Evolutionary conservation across 2,113 vertebrate species (phyloP), one percentile per base, ranked within the genome.

Genomic region (Catagonus wagneri): DNA sequence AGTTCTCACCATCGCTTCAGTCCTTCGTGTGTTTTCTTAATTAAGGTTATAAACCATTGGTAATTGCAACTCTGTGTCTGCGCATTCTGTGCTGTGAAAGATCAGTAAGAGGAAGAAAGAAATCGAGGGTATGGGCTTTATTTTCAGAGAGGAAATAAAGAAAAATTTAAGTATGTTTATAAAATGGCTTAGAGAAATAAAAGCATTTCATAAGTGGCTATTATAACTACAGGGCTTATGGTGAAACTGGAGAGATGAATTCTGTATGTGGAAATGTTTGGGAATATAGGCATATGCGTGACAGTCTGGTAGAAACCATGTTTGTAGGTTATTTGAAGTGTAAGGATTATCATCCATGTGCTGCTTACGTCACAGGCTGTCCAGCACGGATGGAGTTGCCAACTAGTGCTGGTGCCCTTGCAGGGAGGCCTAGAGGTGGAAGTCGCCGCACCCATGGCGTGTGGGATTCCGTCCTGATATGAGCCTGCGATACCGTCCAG

Each of bases 131-230:
- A 34, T 58, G 9, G 29, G 1, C 7, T 72, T 4, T 66, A 50
- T 95, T 84, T 54, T 94, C 3, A 29, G 71, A 36, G 12, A 71
- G 36, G 74, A 76, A 81, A 79, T 58, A 68, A 58, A 71, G 17
- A 91, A 66, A 83, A 74, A 14, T 22, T 7, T 50, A 89, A 94
- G 81, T 92, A 36, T 15, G 60, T 81, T 96, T 63, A 76, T 56
- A 84, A 69, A 90, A 61, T 93, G 19, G 19, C 10, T 65, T 69
- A 3, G 13, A 75, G n/a, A 93, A 75, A 79, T 76, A 88, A 36
- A 54, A 1, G 34, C 71, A 4, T 60, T 80, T 75, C 78, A 39
- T 71, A 61, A 95, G 34, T 58, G 6, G 7, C 68, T 75, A 66
- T 71, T 90, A 56, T 84, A 76, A 61, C 68, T 94, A 44, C 17